phyloP scores from a whole-genome alignment of 1,140 invertebrate genomes.

The Sarcophaga peregrina region DNA sequence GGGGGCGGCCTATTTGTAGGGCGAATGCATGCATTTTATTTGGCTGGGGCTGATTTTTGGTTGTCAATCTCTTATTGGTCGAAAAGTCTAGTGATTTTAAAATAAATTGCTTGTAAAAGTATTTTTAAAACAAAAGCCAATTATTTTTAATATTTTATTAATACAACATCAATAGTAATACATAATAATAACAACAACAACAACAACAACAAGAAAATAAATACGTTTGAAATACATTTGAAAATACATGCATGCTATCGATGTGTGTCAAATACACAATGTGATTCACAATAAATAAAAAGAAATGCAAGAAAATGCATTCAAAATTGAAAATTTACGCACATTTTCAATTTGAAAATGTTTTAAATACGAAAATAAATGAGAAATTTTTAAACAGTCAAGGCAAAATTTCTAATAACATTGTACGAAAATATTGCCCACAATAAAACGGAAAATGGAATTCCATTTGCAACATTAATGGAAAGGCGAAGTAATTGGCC shows the following conservation, averaged over 20 bases:
- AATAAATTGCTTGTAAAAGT: no score
- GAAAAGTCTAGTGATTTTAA: no score
- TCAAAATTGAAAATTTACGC: not conserved
- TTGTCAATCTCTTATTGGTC: not conserved
- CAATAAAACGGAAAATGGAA: no score
- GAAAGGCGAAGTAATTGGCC: no score
- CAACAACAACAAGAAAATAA: not conserved
- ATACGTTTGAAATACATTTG: not conserved
- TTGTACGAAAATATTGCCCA: no score
- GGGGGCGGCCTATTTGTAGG: no score
- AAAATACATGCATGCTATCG: not conserved
- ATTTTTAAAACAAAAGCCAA: not conserved
- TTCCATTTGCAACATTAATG: no score
- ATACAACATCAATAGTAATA: not conserved
- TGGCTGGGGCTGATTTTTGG: not conserved
- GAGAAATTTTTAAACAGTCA: no score
- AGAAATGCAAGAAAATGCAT: not conserved
- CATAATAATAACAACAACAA: not conserved
- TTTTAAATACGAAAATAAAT: no score
- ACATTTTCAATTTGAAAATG: not conserved
- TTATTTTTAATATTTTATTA: not conserved
- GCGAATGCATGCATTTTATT: not conserved
- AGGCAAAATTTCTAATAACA: no score
- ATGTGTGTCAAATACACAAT: not conserved
- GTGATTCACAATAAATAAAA: no score